Evolutionary conservation across 2,113 vertebrate genomes (phyloP), one percentile per base, ranked within the genome.

Genomic region (Elgaria multicarinata): DNA sequence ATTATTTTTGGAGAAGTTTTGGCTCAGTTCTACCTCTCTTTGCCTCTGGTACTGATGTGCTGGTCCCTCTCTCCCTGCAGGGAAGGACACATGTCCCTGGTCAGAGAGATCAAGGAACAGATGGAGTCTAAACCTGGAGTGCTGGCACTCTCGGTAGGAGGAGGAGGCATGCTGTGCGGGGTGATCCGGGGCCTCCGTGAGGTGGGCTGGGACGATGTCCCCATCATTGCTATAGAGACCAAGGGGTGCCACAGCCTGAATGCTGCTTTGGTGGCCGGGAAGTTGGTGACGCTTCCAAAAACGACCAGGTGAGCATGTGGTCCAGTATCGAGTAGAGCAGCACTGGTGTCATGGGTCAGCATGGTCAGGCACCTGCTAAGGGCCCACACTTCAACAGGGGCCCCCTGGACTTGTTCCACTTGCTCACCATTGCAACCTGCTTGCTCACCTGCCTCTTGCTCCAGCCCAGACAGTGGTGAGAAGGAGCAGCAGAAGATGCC

Each of bases 221-320:
- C 98, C 1, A 24, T 98, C 36, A 87, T 99, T n/a, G 97, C 98
- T 93, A 98, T 98, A 97, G 98, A 99, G 95, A 99, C 98, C 16
- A 16, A 94, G 0, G 98, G 98, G 0, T 98, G 98, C 14, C 97
- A 98, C 78, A 98, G 98, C 92, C 97, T 98, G 87, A 97, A 97
- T 20, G 97, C 96, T 0, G 95, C 98, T 71, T 87, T 97, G 76
- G 89, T 94, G 2, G 97, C 97, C 0, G 97, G 98, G 33, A 90
- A 96, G 90, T 96, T 98, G 4, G 96, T 98, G 89, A 97, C 98
- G 3, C 93, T 99, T 89, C 96, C 98, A 9, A 95, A 93, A 86
- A 98, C 98, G 31, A 98, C 98, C 91, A 99, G 98, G 98, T 98
- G 95, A 90, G 91, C 0, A 3, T 10, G 33, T 5, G 14, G 31